Base-by-base conservation (phyloP, 2,113 vertebrate species). In the Ceyx cyanopectus region DNA sequence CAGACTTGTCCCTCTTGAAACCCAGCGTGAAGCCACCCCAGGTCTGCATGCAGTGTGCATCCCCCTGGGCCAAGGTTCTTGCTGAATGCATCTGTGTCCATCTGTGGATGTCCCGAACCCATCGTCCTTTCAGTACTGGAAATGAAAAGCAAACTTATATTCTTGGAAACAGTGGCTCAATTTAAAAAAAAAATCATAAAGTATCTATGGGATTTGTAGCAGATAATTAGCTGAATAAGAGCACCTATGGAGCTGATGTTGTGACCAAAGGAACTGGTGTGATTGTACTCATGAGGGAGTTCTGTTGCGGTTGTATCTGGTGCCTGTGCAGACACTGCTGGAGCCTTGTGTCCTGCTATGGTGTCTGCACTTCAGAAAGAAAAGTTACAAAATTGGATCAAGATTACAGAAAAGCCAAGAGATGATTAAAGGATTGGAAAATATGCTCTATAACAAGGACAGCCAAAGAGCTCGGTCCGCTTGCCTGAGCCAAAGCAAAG, bases 351-450 rank as follows among this genome's bases (percentile, higher is more conserved):
- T 72, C 77, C 69, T 57, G 77, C 57, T 78, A 13, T 1, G 0
- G 2, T n/a, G 54, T 54, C 81, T 4, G 4, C 11, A 14, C 43
- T 62, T 89, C 23, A 66, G 79, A 87, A 81, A 94, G 78, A 62
- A 76, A 66, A 85, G 65, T 85, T 94, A 57, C 57, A 90, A 34
- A 93, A 85, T 73, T 54, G 76, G 70, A 58, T 68, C 72, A 69
- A 91, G 90, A 72, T 93, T 87, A 87, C 63, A 88, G 87, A 94
- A 95, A 87, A 95, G 63, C 72, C 75, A 68, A 74, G 40, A 83
- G 54, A 54, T 84, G 78, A 94, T 92, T 77, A 89, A 91, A 82
- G 79, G 85, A 83, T 62, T 87, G 73, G 79, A 63, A 91, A 67
- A 68, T 41, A 12, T 3, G 14, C 46, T 58, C 75, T 66, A 19